A percentile compares a stretch with the other conserved stretches of the same genome.
Conservation (phyloP, 2,797 vertebrate species). For the Zonotrichia albicollis region DNA sequence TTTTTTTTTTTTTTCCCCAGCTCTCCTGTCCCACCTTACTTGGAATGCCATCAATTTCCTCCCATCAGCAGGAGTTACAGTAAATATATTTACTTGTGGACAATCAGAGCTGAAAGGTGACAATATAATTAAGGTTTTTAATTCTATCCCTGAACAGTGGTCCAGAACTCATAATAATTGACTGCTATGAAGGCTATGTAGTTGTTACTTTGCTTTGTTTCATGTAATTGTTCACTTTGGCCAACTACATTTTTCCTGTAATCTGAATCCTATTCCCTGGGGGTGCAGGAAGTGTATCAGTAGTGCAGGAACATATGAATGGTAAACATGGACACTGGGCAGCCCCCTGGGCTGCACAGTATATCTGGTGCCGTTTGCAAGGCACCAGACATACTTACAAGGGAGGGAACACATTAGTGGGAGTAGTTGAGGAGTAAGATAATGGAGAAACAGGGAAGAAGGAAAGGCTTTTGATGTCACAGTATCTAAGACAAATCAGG, state of each 20-base stretch:
- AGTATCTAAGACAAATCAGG: background rate
- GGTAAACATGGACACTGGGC: accelerated
- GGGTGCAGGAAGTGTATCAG: background rate
- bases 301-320: accelerated
- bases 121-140: conserved; percentile 99
- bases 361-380: accelerated
- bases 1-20: background rate
- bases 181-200: conserved; percentile 94
- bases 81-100: conserved; percentile 83
- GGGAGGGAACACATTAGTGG: accelerated
- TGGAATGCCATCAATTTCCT: conserved; percentile 87
- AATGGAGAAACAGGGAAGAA: background rate
- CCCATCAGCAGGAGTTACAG: conserved; percentile 88
- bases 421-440: background rate
- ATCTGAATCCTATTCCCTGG: conserved; percentile 51
- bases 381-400: background rate
- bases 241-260: conserved; percentile 73
- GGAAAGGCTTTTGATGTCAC: background rate
- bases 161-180: conserved; percentile 98
- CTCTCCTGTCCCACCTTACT: conserved; percentile 72
- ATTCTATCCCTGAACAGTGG: conserved; percentile 99
- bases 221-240: conserved; percentile 77
- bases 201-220: conserved; percentile 83
- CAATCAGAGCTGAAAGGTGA: conserved; percentile 82
- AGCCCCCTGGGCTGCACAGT: accelerated